Percentiles rank a stretch among this genome's conserved stretches.
phyloP scores from a whole-genome alignment of 2,113 vertebrate species.

The Rousettus leschenaultii region DNA sequence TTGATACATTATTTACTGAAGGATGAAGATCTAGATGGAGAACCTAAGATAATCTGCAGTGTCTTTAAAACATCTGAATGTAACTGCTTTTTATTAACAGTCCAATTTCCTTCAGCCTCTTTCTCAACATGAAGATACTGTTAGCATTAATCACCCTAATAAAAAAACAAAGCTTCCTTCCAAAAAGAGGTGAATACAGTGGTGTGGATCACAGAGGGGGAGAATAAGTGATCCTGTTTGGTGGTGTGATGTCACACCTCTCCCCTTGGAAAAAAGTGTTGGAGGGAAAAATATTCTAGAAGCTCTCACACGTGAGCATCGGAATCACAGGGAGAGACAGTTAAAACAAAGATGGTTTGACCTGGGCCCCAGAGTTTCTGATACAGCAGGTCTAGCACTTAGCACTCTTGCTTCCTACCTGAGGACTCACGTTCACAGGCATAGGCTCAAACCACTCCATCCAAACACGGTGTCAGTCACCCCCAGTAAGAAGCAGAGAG shows the following conservation, averaged over 20 bases:
- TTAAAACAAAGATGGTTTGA: neutral
- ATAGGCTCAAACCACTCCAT: neutral
- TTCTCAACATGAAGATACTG: neutral
- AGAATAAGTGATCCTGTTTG: neutral
- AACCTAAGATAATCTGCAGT: neutral
- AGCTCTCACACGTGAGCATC: neutral
- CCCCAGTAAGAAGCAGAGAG: neutral
- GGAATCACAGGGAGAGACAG: neutral
- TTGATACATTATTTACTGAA: conserved; percentile 40
- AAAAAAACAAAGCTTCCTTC: neutral
- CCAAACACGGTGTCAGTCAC: rapidly evolving
- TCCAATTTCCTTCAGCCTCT: neutral
- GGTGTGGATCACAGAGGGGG: neutral
- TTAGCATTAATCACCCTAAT: neutral
- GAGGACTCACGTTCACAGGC: neutral
- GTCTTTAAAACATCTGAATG: neutral
- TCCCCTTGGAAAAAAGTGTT: neutral
- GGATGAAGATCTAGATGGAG: neutral
- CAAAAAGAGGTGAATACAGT: neutral
- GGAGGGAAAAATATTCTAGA: neutral
- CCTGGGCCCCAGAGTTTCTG: neutral
- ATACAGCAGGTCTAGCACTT: rapidly evolving
- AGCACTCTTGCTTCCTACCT: too few species aligned
- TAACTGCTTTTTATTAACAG: neutral
- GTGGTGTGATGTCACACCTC: neutral